Evolutionary conservation across 2,113 vertebrate species (phyloP).

Genomic region (Urocolius indicus): DNA sequence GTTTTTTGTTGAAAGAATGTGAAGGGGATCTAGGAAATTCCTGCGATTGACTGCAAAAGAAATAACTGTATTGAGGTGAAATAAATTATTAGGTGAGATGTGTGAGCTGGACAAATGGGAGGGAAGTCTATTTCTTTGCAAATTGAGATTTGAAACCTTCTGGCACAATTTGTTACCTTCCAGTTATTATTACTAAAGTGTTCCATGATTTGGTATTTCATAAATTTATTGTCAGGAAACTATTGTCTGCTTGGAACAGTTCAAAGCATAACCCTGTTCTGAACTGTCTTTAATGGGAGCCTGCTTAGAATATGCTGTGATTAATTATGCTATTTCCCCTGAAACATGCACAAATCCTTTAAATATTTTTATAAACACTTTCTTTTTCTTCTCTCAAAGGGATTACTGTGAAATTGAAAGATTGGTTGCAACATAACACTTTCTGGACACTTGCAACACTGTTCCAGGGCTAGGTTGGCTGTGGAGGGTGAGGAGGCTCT

Average conservation of each 20-base stretch:
- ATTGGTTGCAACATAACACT: not conserved
- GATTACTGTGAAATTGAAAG: not conserved
- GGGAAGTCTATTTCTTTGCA: not conserved
- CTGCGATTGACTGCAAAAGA: not conserved
- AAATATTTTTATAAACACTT: not conserved
- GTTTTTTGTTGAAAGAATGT: not conserved
- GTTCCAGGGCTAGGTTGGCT: not conserved
- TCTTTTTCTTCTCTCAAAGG: not conserved
- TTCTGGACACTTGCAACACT: not conserved
- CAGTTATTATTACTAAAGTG: not conserved
- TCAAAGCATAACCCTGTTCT: not conserved
- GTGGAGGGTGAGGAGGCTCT: not conserved
- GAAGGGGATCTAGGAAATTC: not conserved
- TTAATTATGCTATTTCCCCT: not conserved
- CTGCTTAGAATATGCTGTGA: not conserved
- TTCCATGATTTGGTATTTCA: slow-evolving; percentile 28
- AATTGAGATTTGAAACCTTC: not conserved
- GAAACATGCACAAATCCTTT: not conserved
- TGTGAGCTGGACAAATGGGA: not conserved
- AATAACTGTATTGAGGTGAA: not conserved
- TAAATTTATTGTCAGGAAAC: slow-evolving; percentile 46
- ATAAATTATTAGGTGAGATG: slow-evolving; percentile 34
- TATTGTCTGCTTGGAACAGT: slow-evolving; percentile 1
- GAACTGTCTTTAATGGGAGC: not conserved
- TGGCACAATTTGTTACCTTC: slow-evolving; percentile 24